Base-by-base conservation (phyloP, 2,113 vertebrate species). In the Paralichthys olivaceus region DNA sequence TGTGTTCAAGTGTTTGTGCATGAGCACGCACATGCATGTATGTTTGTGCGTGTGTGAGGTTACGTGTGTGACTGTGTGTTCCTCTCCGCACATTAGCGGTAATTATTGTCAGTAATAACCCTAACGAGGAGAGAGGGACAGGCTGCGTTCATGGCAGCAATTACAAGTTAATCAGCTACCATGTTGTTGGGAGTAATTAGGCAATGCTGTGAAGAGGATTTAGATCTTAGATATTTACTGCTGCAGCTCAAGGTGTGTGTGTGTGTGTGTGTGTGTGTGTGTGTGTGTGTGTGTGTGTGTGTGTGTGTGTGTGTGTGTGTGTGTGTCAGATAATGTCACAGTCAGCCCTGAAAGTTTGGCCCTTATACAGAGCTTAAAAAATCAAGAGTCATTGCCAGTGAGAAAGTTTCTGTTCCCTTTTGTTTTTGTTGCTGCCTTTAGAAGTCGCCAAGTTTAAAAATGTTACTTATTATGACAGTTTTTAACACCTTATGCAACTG, bases 161-260 rank as follows among this genome's bases (percentile, higher is more conserved):
- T 99, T 98, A 97, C 96, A 97, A 96, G 96, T 97, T 99, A 97
- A 98, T 99, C 96, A 98, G 96, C 97, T 96, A 96, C 96, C 96
- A 97, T 96, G 96, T 96, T 96, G 95, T 95, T 91, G 90, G 88
- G 96, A 97, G 96, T 97, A 99, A 98, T 98, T 97, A 97, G 95
- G 79, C 81, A 96, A 95, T 85, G 77, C 86, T 90, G 80, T 86
- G 87, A 88, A 90, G 83, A 89, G 84, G 84, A 85, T 89, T 86
- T 81, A 84, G 79, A 90, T 91, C 78, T 85, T 68, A 62, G 85
- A 92, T 91, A 86, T 92, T 90, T 89, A 90, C 84, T 88, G 83
- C 79, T 75, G 84, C 75, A 47, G 67, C 56, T 68, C 54, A 49
- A 66, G 69, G 47, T 73, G 75, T 47, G 74, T 54, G 23, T 29